A percentile compares a stretch with the other conserved stretches of the same genome.
Conservation (phyloP, 2,888 invertebrate species). For the Heteromyza rotundicornis region DNA sequence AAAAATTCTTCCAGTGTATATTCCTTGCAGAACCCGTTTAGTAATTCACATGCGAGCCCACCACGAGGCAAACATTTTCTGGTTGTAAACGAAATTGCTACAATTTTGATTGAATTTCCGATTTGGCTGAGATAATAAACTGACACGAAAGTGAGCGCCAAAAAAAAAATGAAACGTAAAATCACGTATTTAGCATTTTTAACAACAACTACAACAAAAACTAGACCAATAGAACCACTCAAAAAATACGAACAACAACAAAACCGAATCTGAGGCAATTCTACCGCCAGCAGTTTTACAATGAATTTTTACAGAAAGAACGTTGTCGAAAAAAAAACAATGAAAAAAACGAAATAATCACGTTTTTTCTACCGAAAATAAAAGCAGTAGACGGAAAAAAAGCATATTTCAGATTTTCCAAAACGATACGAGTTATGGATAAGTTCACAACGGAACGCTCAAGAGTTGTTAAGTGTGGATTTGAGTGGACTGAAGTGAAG, state of each 20-base stretch:
- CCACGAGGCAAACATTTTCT: too few relatives aligned
- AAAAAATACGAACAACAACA: neutral
- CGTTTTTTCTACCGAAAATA: constrained; percentile 1
- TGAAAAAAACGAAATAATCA: neutral
- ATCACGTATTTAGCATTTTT: constrained; percentile 18
- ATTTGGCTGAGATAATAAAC: neutral
- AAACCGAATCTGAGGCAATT: neutral
- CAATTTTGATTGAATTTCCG: neutral
- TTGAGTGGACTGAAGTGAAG: too few relatives aligned
- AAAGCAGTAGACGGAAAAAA: too few relatives aligned
- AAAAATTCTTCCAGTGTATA: neutral
- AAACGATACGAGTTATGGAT: too few relatives aligned
- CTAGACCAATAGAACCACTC: neutral
- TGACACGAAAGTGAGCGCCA: constrained; percentile 2
- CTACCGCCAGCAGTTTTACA: neutral
- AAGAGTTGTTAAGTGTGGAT: too few relatives aligned
- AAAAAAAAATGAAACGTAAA: too few relatives aligned
- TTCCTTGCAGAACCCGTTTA: neutral
- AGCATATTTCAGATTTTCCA: too few relatives aligned
- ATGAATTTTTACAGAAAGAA: neutral
- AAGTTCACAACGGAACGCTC: too few relatives aligned
- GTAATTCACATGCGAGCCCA: too few relatives aligned
- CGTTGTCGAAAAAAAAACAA: neutral
- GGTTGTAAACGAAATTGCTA: neutral
- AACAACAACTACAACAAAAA: neutral